Percentiles rank a stretch among this genome's conserved stretches.
Evolutionary conservation across 2,888 invertebrate species (phyloP).

Genomic region (Rapana venosa): DNA sequence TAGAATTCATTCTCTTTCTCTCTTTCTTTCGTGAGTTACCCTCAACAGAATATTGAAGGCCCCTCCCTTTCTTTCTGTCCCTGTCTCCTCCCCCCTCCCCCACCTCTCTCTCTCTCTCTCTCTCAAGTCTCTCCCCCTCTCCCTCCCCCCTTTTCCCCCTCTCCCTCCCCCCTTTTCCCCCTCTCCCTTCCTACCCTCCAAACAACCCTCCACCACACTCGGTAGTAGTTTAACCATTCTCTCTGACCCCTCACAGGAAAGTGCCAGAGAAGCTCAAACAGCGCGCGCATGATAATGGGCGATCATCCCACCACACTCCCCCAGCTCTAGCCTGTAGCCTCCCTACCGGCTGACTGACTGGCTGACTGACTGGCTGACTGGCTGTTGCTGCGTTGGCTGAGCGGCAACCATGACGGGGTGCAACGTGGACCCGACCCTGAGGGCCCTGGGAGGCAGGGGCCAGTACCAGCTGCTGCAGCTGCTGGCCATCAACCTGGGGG

Average conservation of each 20-base stretch:
- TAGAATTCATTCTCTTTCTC: no score
- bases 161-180: neutral
- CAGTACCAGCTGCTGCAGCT: conserved; percentile 32
- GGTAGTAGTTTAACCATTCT: neutral
- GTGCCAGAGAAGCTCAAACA: neutral
- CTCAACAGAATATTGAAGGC: no score
- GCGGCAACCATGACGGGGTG: neutral
- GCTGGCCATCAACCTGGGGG: neutral
- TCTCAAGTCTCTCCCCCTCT: neutral
- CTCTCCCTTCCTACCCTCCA: neutral
- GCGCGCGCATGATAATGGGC: neutral
- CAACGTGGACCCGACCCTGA: conserved; percentile 3
- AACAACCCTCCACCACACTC: neutral
- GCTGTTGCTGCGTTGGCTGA: neutral
- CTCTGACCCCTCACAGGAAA: neutral
- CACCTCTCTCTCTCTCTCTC: neutral
- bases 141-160: neutral
- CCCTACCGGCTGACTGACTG: no score
- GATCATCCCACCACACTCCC: no score
- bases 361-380: no score
- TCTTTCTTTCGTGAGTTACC: no score
- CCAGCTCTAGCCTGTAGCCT: no score
- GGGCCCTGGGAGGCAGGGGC: conserved; percentile 12
- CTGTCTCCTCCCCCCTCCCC: neutral
- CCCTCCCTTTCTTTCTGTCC: no score